Evolutionary conservation across 2,113 vertebrate species (phyloP), one percentile per base, ranked within the genome.

Genomic region (Coreoperca whiteheadi): DNA sequence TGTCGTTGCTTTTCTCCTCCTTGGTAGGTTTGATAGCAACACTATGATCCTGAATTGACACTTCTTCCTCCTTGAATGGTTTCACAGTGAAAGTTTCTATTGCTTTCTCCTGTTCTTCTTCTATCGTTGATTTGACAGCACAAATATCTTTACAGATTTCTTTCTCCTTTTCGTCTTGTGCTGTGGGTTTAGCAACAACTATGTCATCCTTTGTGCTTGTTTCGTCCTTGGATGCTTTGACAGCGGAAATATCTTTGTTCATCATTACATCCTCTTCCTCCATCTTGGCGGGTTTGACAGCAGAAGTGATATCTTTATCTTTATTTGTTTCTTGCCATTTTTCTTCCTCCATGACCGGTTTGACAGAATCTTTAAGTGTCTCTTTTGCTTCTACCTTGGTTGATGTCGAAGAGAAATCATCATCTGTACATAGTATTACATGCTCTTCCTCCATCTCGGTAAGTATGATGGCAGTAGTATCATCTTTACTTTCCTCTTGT

Each of bases 1-100:
- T 16, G 20, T 80, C 76, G 81, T 84, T 83, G 28, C 32, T 81
- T 67, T 86, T 83, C 12, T 82, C 79, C 23, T 48, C 72, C 57
- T 74, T 59, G 6, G 25, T 25, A n/a, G 56, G 39, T 82, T 77
- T 23, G 25, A 66, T 15, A 69, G 23, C 63, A 46, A 39, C 53
- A 70, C n/a, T 56, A 7, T 73, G 69, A 86, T 84, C 75, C 28
- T 79, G 64, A 80, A 28, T 11, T 68, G 63, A 63, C 4, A 28
- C 8, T 14, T 86, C 64, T 61, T 84, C 76, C 66, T 89, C 83
- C 23, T 81, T 32, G 23, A 69, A 57, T n/a, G 65, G 30, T 75
- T 74, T 76, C 48, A 54, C 43, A 72, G 41, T 48, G 1, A 72
- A 21, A 2, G 20, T 34, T 56, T 89, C 30, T 8, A 11, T 64